Evolutionary conservation across 2,113 vertebrate genomes (phyloP).

Genomic region (Camelus dromedarius): DNA sequence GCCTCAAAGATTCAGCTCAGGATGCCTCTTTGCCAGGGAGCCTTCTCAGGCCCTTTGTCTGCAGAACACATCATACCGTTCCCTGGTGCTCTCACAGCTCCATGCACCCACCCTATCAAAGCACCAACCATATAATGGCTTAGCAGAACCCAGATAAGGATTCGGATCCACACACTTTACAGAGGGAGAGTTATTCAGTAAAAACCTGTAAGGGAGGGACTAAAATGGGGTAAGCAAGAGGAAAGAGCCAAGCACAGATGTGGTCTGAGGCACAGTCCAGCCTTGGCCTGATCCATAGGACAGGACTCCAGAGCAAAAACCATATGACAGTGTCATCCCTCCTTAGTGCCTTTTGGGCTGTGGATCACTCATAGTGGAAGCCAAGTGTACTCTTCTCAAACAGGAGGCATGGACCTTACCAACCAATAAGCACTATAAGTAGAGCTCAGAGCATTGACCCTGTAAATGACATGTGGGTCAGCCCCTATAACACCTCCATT

Average conservation of each 20-base stretch:
- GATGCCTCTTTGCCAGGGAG: not conserved
- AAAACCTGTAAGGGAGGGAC: not conserved
- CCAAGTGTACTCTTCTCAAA: not conserved
- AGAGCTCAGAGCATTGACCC: not conserved
- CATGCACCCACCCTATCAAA: not conserved
- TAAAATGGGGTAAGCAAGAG: not conserved
- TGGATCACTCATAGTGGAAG: not conserved
- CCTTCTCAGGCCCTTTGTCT: not conserved
- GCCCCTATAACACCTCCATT: rapidly evolving
- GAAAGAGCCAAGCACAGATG: not conserved
- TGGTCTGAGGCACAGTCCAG: not conserved
- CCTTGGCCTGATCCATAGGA: not conserved
- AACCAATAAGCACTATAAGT: not conserved
- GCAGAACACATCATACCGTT: not conserved
- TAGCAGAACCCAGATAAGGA: not conserved
- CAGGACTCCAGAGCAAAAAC: not conserved
- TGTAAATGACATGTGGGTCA: not conserved
- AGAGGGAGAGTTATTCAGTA: not conserved
- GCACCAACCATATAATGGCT: not conserved
- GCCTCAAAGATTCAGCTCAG: not conserved
- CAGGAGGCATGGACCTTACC: not conserved
- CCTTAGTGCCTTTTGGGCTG: not conserved
- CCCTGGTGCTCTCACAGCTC: rapidly evolving
- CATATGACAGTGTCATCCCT: not conserved
- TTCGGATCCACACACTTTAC: not conserved